phyloP scores from a whole-genome alignment of 2,888 invertebrate genomes.

The Smittia sp. region DNA sequence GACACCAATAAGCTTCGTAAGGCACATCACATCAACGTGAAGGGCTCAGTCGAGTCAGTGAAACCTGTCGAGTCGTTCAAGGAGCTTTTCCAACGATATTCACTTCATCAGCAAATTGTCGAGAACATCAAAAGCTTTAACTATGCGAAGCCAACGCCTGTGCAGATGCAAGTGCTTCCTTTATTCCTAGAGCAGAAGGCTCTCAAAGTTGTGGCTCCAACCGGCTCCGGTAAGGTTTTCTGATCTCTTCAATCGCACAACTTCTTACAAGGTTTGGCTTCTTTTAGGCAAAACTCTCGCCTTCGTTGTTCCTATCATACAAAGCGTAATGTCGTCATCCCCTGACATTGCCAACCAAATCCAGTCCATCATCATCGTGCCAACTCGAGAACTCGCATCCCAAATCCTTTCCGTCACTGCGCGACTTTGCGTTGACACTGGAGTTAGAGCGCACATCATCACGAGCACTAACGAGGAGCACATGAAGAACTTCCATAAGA shows the following conservation, averaged over 20 bases:
- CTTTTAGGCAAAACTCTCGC: constrained; percentile 78
- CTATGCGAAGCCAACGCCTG: constrained; percentile 76
- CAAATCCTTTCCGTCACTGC: constrained; percentile 83
- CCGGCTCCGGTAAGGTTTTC: constrained; percentile 73
- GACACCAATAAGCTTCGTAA: constrained; percentile 75
- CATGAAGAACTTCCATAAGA: constrained; percentile 69
- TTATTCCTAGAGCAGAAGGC: constrained; percentile 57
- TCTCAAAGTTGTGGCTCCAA: constrained; percentile 91
- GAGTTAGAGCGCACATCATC: constrained; percentile 73
- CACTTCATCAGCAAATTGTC: constrained; percentile 61
- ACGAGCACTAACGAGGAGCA: constrained; percentile 73
- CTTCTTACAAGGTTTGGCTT: not conserved
- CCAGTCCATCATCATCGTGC: constrained; percentile 81
- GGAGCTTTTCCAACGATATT: constrained; percentile 60
- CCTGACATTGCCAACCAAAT: not conserved
- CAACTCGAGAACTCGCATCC: constrained; percentile 89
- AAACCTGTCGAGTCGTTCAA: constrained; percentile 70
- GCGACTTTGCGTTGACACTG: constrained; percentile 69
- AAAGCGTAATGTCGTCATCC: constrained; percentile 57
- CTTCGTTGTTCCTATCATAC: constrained; percentile 85
- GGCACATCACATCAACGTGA: constrained; percentile 70
- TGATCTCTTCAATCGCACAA: not conserved
- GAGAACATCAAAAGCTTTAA: constrained; percentile 68
- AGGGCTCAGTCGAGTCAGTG: constrained; percentile 76
- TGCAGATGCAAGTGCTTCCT: constrained; percentile 92